A percentile compares a stretch with the other conserved stretches of the same genome.
Conservation (phyloP, 1,140 invertebrate species). For the Leptopilina clavipes region DNA sequence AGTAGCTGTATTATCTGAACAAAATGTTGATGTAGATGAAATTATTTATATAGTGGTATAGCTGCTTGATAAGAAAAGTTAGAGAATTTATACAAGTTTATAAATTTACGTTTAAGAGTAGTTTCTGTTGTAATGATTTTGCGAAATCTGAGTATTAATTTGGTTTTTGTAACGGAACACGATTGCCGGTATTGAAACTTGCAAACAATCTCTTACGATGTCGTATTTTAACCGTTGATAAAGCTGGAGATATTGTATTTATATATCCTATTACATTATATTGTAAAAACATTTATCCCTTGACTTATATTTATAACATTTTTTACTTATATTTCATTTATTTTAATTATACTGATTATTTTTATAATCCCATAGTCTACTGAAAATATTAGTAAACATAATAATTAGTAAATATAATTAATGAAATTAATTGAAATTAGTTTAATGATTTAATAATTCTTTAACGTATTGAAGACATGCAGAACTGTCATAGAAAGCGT, state of each 20-base stretch:
- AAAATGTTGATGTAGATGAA: conserved; percentile 41
- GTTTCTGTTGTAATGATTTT: background rate
- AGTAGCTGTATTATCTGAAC: conserved; percentile 37
- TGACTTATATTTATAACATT: too few species aligned
- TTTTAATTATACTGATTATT: too few species aligned
- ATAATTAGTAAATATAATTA: too few species aligned
- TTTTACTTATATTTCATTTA: too few species aligned
- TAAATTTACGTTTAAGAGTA: too few species aligned
- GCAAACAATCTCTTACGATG: conserved; percentile 45
- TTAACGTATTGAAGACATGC: too few species aligned
- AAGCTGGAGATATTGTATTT: conserved; percentile 28
- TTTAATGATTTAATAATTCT: too few species aligned
- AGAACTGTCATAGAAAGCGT: too few species aligned
- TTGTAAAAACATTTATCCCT: conserved; percentile 36
- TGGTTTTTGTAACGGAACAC: background rate
- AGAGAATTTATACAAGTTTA: conserved; percentile 40
- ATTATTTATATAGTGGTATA: conserved; percentile 44
- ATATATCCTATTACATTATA: conserved; percentile 38
- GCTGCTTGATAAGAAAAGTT: conserved; percentile 34
- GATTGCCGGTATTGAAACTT: conserved; percentile 34
- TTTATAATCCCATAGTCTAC: too few species aligned
- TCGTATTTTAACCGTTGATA: conserved; percentile 49
- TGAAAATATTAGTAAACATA: too few species aligned
- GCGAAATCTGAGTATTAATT: conserved; percentile 25
- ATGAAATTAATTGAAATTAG: too few species aligned